Evolutionary conservation across 2,797 vertebrate species (phyloP), one percentile per base, ranked within the genome.

Genomic region (Pelochelys cantorii): DNA sequence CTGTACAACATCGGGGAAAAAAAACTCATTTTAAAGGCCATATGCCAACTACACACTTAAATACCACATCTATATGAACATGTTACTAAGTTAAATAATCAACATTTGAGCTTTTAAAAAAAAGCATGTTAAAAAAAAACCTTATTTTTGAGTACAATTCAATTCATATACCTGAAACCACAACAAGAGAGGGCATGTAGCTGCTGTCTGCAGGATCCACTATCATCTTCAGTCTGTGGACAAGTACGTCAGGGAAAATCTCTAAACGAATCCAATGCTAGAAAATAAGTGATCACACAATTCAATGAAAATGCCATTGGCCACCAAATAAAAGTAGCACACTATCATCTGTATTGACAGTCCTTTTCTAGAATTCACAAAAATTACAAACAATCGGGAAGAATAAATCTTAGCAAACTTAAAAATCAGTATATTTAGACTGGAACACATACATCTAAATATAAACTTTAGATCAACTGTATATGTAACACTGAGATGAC

Each of bases 251-350:
- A 62, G 99, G 99, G 90, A 99, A 99, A 93, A 99, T 98, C 97
- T 99, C 99, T 79, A 99, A 98, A 55, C 99, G 98, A 96, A 99
- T 99, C 99, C 99, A 99, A 94, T 99, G 99, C 99, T 99, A 95
- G 42, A 83, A 53, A 86, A 57, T 11, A 52, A 84, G 17, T 56
- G 59, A 4, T 25, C 5, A 84, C 42, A 87, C 27, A 48, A n/a
- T 53, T 95, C 77, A 95, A 52, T 29, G 83, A 91, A 71, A 71
- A 71, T 34, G 18, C 34, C 18, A n/a, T 71, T 71, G n/a, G 37
- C 5, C 34, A 37, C n/a, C n/a, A 71, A 71, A 71, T 37, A 71
- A 71, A 71, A 71, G 22, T 68, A 68, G 20, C 3, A 20, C 20
- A 6, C 18, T 52, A 52, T 25, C 23, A 48, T 5, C 25, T 77